phyloP scores from a whole-genome alignment of 2,888 invertebrate genomes.

The Synanthedon vespiformis region DNA sequence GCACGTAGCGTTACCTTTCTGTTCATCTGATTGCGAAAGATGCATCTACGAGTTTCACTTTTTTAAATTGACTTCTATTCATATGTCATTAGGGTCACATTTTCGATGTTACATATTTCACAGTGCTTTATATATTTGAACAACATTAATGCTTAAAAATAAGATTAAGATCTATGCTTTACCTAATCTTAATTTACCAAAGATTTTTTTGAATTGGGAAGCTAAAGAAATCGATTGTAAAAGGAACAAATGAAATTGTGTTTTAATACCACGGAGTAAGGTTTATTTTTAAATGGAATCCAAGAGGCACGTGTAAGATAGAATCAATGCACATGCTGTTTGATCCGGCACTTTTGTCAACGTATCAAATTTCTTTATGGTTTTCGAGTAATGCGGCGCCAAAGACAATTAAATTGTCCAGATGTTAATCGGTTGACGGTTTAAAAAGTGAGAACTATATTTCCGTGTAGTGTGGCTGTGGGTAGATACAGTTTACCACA shows the following conservation, averaged over 20 bases:
- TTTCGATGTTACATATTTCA: too few species aligned
- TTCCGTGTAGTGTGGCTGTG: conserved; percentile 1
- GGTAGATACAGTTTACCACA: too few species aligned
- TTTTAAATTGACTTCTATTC: too few species aligned
- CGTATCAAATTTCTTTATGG: conserved; percentile 53
- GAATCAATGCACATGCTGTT: conserved; percentile 59
- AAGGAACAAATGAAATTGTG: too few species aligned
- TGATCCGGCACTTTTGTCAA: conserved; percentile 63
- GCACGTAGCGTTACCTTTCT: not conserved
- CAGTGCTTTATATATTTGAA: too few species aligned
- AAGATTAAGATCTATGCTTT: too few species aligned
- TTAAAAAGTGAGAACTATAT: conserved; percentile 6
- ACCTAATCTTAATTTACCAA: too few species aligned
- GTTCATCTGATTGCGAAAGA: not conserved
- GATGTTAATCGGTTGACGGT: conserved; percentile 12
- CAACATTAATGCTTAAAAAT: too few species aligned
- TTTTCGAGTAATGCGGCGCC: conserved; percentile 39
- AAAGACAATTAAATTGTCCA: conserved; percentile 24
- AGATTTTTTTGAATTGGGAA: too few species aligned
- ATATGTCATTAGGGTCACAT: too few species aligned
- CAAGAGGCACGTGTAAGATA: conserved; percentile 39
- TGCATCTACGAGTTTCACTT: not conserved
- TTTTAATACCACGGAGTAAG: conserved; percentile 7
- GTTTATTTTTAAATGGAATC: conserved; percentile 9
- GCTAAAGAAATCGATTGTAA: too few species aligned